These are phyloP conservation scores for Toxotes lorentzi DNA, from an alignment of 2,797 vertebrate species.

Conservation along the genomic window DNA sequence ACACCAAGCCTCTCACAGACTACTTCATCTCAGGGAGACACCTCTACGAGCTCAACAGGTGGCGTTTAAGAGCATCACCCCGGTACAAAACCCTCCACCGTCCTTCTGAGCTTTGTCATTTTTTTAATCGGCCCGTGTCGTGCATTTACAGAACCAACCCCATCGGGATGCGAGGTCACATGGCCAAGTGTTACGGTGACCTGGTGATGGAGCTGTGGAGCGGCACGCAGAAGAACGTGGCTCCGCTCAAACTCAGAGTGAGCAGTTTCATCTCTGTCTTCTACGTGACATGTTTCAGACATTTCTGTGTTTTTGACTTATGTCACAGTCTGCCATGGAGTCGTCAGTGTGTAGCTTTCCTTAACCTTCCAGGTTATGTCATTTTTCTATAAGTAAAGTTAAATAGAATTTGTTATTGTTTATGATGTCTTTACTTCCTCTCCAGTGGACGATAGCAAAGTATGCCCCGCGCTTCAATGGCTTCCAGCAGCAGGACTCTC, in stretches of 20 bases:
- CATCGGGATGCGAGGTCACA: conserved; percentile 99
- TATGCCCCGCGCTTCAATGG: conserved; percentile 98
- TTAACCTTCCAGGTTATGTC: neutral
- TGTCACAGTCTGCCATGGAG: neutral
- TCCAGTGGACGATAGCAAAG: conserved; percentile 99
- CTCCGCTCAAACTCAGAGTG: conserved; percentile 96
- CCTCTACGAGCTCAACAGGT: conserved; percentile 98
- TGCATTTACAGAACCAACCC: conserved; percentile 91
- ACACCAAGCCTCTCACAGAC: conserved; percentile 95
- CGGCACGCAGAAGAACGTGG: conserved; percentile 97
- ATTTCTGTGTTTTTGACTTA: neutral
- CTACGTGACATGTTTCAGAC: neutral
- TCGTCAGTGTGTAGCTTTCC: neutral
- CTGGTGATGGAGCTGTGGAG: conserved; percentile 98
- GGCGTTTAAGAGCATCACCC: fast-evolving
- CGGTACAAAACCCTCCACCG: fast-evolving
- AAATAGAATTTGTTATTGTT: neutral
- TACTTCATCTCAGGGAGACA: conserved; percentile 99
- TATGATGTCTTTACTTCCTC: conserved; percentile 8
- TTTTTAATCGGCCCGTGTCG: neutral
- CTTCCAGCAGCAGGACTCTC: conserved; percentile 99
- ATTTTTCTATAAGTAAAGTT: neutral
- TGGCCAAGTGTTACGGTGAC: conserved; percentile 99
- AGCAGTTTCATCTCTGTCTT: conserved; percentile 42
- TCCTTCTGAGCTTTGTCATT: neutral